Base-by-base conservation (phyloP, 2,888 invertebrate species). In the Coecobrya sp. region DNA sequence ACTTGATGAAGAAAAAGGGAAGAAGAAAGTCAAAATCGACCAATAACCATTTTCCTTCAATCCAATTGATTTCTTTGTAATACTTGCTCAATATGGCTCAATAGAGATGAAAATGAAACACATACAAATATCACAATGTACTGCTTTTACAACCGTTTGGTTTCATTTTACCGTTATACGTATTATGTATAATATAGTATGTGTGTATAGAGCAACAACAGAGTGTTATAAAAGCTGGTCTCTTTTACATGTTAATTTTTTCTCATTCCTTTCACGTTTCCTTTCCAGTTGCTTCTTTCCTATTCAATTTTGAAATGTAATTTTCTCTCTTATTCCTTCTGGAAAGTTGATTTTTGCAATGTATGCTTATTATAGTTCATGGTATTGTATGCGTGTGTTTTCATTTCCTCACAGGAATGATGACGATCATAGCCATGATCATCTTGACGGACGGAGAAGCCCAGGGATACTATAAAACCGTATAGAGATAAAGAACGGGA, bases 11-110 rank as follows among this genome's bases (percentile, higher is more conserved):
- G 59, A 59, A 59, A 19, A 59, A 22, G 19, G 22, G 16, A 22
- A 19, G 59, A 16, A 16, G 49, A 49, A 49, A 49, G 36, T 36
- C 36, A 36, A 49, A 49, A 49, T 49, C 59, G n/a, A 22, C 59
- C 13, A 65, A 65, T 65, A 13, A 22, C 65, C 65, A 65, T 65
- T 22, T 65, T 65, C 65, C n/a, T 55, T 55, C 19, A 65, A 27
- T 25, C 65, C 27, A 65, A 65, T 65, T 65, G 25, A 65, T 65
- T 65, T 65, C 27, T 27, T 27, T 25, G n/a, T 11, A 22, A 25
- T 7, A 11, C 11, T 62, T 65, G 10, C 27, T 25, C 25, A 62
- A 22, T 62, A 62, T 55, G 11, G 59, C 22, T n/a, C 59, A 19
- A 49, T 49, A 49, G 19, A 19, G 59, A 36, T 22, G 22, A n/a